These are phyloP conservation scores for Arothron firmamentum DNA, from an alignment of 2,113 vertebrate species.

Conservation along the genomic window DNA sequence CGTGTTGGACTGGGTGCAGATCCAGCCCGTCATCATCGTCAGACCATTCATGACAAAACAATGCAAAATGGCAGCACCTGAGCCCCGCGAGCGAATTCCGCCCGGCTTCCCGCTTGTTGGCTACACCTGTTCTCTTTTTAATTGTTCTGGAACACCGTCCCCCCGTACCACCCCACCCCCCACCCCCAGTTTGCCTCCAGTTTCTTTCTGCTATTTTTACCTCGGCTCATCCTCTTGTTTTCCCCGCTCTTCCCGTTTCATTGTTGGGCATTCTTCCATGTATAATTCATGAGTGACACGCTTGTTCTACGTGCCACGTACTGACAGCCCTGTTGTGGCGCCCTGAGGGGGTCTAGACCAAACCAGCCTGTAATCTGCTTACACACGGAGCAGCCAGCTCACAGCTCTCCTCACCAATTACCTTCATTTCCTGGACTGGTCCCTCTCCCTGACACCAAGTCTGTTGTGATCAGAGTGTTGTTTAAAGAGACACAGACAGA, in stretches of 20 bases:
- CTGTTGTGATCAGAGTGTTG: conserved; percentile 52
- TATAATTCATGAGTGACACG: conserved; percentile 66
- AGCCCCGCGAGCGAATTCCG: conserved; percentile 17
- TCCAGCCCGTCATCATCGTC: neutral
- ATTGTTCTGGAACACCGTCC: conserved; percentile 37
- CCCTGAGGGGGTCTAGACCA: conserved; percentile 57
- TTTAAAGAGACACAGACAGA: conserved; percentile 46
- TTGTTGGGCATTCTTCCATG: conserved; percentile 57
- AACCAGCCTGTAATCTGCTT: conserved; percentile 66
- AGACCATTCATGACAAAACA: conserved; percentile 36
- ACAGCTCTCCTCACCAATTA: conserved; percentile 62
- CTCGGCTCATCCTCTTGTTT: conserved; percentile 36
- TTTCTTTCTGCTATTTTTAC: conserved; percentile 32
- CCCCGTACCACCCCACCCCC: neutral
- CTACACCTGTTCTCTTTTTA: conserved; percentile 52
- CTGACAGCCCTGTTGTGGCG: conserved; percentile 55
- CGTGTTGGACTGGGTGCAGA: no score
- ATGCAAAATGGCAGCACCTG: conserved; percentile 30
- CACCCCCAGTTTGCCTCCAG: neutral
- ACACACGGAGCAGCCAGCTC: conserved; percentile 60
- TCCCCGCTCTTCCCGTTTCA: conserved; percentile 44
- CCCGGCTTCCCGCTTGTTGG: conserved; percentile 19
- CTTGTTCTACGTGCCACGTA: conserved; percentile 70
- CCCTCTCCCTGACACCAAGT: conserved; percentile 48
- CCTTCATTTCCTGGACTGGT: conserved; percentile 55